These are phyloP conservation scores for Stichopus chloronotus DNA, from an alignment of 35 echinoderm and acorn worm genomes.

Conservation along the genomic window DNA sequence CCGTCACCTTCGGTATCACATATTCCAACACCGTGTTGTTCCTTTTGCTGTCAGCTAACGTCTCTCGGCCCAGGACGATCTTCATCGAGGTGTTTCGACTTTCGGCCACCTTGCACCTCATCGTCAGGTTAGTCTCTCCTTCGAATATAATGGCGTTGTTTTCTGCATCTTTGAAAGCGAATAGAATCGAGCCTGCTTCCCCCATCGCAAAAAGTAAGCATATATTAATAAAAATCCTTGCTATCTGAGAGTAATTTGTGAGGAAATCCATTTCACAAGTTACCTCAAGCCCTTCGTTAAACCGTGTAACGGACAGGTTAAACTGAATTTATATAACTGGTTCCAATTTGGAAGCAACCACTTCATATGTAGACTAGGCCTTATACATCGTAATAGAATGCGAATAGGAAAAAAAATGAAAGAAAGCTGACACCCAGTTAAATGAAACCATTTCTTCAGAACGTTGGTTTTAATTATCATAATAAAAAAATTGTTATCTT, in stretches of 20 bases:
- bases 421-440: no score
- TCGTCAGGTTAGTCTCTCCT: slow-evolving; percentile 20
- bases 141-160: slow-evolving; percentile 1
- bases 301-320: no score
- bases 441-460: no score
- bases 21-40: not conserved
- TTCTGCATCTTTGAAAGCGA: not conserved
- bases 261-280: not conserved
- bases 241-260: not conserved
- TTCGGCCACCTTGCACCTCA: not conserved
- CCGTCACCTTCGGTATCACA: not conserved
- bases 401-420: no score
- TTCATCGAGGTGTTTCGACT: not conserved
- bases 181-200: not conserved
- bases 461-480: no score
- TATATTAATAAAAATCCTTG: not conserved
- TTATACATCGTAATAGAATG: no score
- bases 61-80: slow-evolving; percentile 1
- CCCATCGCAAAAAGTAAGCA: not conserved
- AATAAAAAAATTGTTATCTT: no score
- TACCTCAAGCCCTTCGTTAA: not conserved
- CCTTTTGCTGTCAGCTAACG: not conserved
- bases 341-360: no score
- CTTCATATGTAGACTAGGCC: no score
- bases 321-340: no score